Evolutionary conservation across 1,140 invertebrate genomes (phyloP), one percentile per base, ranked within the genome.

Genomic region (Ericerus pela): DNA sequence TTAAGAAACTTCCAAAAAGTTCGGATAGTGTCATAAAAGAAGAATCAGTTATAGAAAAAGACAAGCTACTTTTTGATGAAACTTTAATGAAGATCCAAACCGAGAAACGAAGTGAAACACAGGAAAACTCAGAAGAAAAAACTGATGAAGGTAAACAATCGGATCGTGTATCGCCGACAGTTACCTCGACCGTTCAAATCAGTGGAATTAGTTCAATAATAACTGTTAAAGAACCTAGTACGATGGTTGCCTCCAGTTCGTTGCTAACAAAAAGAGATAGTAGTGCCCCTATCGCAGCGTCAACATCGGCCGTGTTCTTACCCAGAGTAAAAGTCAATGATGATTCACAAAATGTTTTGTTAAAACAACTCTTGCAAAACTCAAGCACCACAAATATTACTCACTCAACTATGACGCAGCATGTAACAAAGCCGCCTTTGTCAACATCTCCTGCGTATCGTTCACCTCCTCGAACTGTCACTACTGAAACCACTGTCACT

Each of bases 361-460:
- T 95, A 18, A 94, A 94, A 65, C 86, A 94, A 67, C 70, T 95
- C 24, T 67, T 95, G 18, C 88, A 93, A 67, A 92, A 89, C 62
- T 86, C 84, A 10, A 84, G 76, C 5, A 81, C 78, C 65, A 77
- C 76, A 5, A 72, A 75, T 31, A 67, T 68, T 18, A 70, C 66
- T 62, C 72, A 72, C 57, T 70, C 74, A 26, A 56, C 70, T 63
- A 61, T 67, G 64, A 47, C 26, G 18, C 36, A 53, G 36, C 56
- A 18, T 53, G 43, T 54, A 43, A n/a, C 22, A 24, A 58, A 56
- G 41, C 53, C 51, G 12, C 53, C 53, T 52, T 33, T 51, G n/a
- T 56, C 27, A 28, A 31, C 62, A 22, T 62, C 58, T 31, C 60
- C 60, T 59, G 22, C 58, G 31, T 58, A 55, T n/a, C 41, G 18